Percentiles rank a stretch among this genome's conserved stretches.
Evolutionary conservation across 1,140 invertebrate species (phyloP).

Genomic region (Ceratina calcarata): DNA sequence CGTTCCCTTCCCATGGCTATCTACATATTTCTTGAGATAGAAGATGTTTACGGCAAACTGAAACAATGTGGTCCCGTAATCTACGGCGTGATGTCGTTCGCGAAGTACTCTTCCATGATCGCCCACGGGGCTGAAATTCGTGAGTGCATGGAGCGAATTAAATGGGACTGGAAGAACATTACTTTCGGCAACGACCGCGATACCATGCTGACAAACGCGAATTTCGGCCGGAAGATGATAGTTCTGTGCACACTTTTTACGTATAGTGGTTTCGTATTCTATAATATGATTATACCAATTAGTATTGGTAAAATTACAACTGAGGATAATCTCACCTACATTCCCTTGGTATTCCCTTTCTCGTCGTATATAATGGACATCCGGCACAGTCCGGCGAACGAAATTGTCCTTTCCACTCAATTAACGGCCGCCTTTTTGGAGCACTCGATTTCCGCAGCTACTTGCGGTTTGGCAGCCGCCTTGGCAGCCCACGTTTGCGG

Average conservation of each 20-base stretch:
- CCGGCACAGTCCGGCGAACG: constrained; percentile 47
- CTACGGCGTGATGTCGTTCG: constrained; percentile 68
- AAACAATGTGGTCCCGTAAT: constrained; percentile 68
- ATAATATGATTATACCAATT: constrained; percentile 45
- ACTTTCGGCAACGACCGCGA: not conserved
- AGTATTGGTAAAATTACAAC: not conserved
- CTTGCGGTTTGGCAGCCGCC: constrained; percentile 61
- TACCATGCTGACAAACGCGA: constrained; percentile 48
- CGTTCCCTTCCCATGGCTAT: constrained; percentile 23
- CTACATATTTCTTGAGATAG: constrained; percentile 50
- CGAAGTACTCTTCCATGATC: constrained; percentile 67
- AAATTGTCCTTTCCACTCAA: constrained; percentile 62
- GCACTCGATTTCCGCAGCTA: constrained; percentile 56
- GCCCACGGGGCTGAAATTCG: constrained; percentile 59
- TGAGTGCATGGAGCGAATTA: constrained; percentile 61
- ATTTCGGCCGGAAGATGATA: constrained; percentile 39
- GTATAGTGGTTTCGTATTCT: constrained; percentile 49
- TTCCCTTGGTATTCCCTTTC: constrained; percentile 62
- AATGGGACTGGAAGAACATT: constrained; percentile 66
- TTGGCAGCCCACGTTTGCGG: constrained; percentile 69
- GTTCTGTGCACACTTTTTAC: constrained; percentile 35
- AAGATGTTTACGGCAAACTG: constrained; percentile 58
- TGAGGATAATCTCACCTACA: constrained; percentile 39
- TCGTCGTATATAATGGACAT: constrained; percentile 51
- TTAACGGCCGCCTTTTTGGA: constrained; percentile 45